Evolutionary conservation across 30 jellyfish, hydroid and myxozoan genomes (phyloP).

Genomic region (Aurelia aurita): DNA sequence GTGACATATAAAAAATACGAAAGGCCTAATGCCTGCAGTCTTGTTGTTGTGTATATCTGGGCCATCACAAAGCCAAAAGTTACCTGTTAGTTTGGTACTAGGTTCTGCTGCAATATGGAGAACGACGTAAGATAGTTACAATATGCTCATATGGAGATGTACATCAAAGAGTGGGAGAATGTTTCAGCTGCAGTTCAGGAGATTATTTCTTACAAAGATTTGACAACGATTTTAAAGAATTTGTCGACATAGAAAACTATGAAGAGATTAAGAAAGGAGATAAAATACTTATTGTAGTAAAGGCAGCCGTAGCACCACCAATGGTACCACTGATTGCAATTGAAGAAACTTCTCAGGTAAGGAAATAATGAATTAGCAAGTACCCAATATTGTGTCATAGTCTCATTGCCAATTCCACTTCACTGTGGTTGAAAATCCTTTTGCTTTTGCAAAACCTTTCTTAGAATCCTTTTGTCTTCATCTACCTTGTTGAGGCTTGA

Average conservation of each 20-base stretch:
- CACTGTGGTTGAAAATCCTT: too few species aligned
- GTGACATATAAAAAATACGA: background rate
- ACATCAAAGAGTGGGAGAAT: background rate
- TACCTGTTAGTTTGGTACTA: background rate
- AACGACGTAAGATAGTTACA: conserved; percentile 2
- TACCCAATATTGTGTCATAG: too few species aligned
- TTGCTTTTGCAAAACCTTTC: too few species aligned
- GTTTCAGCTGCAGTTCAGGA: conserved; percentile 5
- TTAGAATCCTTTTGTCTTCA: too few species aligned
- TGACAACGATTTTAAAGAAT: background rate
- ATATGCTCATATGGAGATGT: background rate
- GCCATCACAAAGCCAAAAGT: conserved; percentile 1
- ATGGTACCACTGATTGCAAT: conserved; percentile 1
- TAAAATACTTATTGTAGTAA: conserved; percentile 16
- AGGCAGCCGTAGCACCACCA: conserved; percentile 19
- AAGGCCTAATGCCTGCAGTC: conserved; percentile 1
- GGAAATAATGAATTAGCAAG: too few species aligned
- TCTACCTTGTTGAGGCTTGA: too few species aligned
- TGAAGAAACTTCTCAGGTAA: conserved; percentile 5
- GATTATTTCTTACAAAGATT: background rate
- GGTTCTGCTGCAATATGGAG: conserved; percentile 3
- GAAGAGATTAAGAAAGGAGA: conserved; percentile 21
- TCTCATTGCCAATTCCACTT: too few species aligned
- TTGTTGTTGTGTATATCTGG: background rate
- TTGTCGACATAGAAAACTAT: background rate